Evolutionary conservation across 2,797 vertebrate species (phyloP), one percentile per base, ranked within the genome.

Genomic region (Phataginus tricuspis): DNA sequence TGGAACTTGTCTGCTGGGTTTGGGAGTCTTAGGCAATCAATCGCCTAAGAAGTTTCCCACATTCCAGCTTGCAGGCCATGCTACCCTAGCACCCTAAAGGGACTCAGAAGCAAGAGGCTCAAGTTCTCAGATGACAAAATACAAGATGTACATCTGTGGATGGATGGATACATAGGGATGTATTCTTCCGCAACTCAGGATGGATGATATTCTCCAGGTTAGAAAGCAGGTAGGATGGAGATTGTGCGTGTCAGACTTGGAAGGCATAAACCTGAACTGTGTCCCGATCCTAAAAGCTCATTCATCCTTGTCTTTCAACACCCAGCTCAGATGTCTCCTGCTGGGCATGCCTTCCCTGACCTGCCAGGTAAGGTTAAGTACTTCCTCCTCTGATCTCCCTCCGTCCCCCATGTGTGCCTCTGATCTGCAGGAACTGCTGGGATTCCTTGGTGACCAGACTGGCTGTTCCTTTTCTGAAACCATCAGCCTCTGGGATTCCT

Each of bases 301-400:
- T 86, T 90, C 39, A 88, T 83, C 72, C 31, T 92, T 6, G 10
- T 96, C 91, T 97, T 86, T 96, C 63, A 96, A 79, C 57, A 87
- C 68, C 21, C 21, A 5, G 91, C 37, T 96, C 85, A 77, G 45
- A 69, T 45, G 82, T 72, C 15, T 0, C 51, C 89, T 94, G 51
- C 71, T 69, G 7, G 19, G 68, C 68, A 92, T 71, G 79, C 19
- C 12, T 96, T 86, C 75, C n/a, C 69, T 90, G 69, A 71, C 69
- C 53, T 75, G 21, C 63, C 71, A 83, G 64, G 91, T 75, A n/a
- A 78, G 88, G 87, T 57, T 66, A 75, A 95, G 57, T 31, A 14
- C 31, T 93, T 64, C 74, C 63, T 80, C 31, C 51, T 61, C 74
- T 82, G 25, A 29, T 86, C 42, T 83, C 86, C 23, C 69, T 7